phyloP scores from a whole-genome alignment of 2,113 vertebrate genomes.

The Crotalus helleri region DNA sequence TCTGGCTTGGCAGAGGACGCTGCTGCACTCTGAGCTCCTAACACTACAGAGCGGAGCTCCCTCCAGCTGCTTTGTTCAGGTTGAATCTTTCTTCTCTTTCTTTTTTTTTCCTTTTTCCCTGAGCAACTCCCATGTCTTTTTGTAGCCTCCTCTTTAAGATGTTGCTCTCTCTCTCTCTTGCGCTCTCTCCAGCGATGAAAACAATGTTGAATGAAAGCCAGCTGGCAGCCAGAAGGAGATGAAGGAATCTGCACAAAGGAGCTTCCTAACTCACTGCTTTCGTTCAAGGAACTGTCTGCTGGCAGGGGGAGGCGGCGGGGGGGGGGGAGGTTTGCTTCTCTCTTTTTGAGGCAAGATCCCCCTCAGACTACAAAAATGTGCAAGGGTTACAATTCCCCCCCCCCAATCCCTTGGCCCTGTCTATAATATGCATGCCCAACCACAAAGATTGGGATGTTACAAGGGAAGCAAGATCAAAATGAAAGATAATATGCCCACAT shows the following conservation, averaged over 20 bases:
- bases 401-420: slow-evolving; percentile 35
- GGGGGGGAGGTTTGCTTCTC: slow-evolving; percentile 21
- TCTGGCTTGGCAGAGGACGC: slow-evolving; percentile 21
- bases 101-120: not conserved
- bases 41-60: slow-evolving; percentile 25
- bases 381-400: not conserved
- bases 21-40: slow-evolving; percentile 26
- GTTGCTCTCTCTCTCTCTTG: slow-evolving; percentile 49
- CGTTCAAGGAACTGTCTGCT: slow-evolving; percentile 55
- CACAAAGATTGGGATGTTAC: slow-evolving; percentile 40
- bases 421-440: not conserved
- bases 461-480: slow-evolving; percentile 20
- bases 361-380: slow-evolving; percentile 58
- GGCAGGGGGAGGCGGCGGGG: slow-evolving; percentile 44
- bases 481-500: slow-evolving; percentile 29
- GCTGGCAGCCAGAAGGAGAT: slow-evolving; percentile 61
- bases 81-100: slow-evolving; percentile 42
- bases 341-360: slow-evolving; percentile 43
- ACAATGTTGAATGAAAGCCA: slow-evolving; percentile 63
- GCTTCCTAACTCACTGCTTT: slow-evolving; percentile 66
- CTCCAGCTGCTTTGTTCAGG: slow-evolving; percentile 59
- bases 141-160: slow-evolving; percentile 57
- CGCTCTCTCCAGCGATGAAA: slow-evolving; percentile 55
- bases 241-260: slow-evolving; percentile 65
- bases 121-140: slow-evolving; percentile 57